Base-by-base conservation (phyloP, 1,140 invertebrate genomes). In the Rhagoletis pomonella region DNA sequence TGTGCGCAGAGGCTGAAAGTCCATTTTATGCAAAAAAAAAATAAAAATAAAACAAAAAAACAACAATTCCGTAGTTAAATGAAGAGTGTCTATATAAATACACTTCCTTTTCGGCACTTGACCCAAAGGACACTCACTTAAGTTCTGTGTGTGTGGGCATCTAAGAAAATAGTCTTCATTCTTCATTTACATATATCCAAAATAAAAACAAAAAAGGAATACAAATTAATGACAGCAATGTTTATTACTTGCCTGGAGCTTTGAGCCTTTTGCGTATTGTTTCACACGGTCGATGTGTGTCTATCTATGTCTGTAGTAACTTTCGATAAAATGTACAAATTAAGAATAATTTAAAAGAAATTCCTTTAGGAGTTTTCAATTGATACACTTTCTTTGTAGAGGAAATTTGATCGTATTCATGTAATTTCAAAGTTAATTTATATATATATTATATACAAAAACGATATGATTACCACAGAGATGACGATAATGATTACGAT, bases 61-160 rank as follows among this genome's bases (percentile, higher is more conserved):
- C n/a, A n/a, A n/a, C n/a, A n/a, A n/a, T n/a, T n/a, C n/a, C n/a
- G n/a, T n/a, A n/a, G 17, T 55, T 55, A 29, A 81, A 81, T 81
- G 73, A 81, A 81, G 4, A 81, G 73, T 81, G 47, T 81, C 73
- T 81, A 55, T 19, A 81, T 58, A 19, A 81, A 81, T 81, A 42
- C 73, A 55, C 47, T 19, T 81, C 3, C 73, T 58, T 81, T 14
- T 55, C 7, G 17, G 73, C 29, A 50, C 1, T 55, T 50, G 73
- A 81, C 50, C 44, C 47, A 55, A 81, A 81, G 47, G 73, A 55
- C 47, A 19, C 73, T 19, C 29, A n/a, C 47, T 58, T 77, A 81
- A 81, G 73, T 47, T 81, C 73, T 81, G 10, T 12, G 44, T n/a
- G n/a, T n/a, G n/a, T n/a, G n/a, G 44, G 7, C 19, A 47, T 10